A percentile compares a stretch with the other conserved stretches of the same genome.
These are phyloP conservation scores for Himalopsyche anomala DNA, from an alignment of 2,888 invertebrate species.

Conservation along the genomic window DNA sequence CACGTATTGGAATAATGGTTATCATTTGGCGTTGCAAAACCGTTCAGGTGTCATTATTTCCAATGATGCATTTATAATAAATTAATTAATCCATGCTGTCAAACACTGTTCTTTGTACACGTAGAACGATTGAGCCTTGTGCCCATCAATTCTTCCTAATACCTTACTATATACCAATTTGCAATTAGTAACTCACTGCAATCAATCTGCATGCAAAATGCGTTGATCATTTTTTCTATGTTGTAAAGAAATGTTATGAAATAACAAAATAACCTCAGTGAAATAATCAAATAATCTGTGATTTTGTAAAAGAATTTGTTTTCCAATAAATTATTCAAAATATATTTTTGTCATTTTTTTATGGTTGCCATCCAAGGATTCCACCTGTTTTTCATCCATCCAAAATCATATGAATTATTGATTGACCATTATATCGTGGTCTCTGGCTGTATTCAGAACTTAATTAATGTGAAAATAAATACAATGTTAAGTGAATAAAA, in stretches of 20 bases:
- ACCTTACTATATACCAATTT: too few species aligned
- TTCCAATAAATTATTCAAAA: background rate
- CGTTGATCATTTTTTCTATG: background rate
- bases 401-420: too few species aligned
- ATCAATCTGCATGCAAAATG: background rate
- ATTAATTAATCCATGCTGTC: background rate
- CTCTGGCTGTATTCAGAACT: too few species aligned
- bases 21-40: too few species aligned
- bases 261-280: constrained; percentile 9
- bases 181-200: too few species aligned
- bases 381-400: background rate
- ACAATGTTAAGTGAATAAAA: too few species aligned
- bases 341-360: background rate
- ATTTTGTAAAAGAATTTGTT: background rate
- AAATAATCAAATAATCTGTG: background rate
- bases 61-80: background rate
- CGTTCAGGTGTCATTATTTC: too few species aligned
- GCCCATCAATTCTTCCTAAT: too few species aligned
- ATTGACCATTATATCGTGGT: background rate
- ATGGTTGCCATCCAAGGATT: background rate
- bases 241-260: background rate
- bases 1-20: too few species aligned
- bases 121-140: background rate
- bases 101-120: background rate
- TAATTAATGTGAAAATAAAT: too few species aligned